Percentiles rank a stretch among this genome's conserved stretches.
Evolutionary conservation across 2,888 invertebrate genomes (phyloP).

Genomic region (Spodoptera exigua): DNA sequence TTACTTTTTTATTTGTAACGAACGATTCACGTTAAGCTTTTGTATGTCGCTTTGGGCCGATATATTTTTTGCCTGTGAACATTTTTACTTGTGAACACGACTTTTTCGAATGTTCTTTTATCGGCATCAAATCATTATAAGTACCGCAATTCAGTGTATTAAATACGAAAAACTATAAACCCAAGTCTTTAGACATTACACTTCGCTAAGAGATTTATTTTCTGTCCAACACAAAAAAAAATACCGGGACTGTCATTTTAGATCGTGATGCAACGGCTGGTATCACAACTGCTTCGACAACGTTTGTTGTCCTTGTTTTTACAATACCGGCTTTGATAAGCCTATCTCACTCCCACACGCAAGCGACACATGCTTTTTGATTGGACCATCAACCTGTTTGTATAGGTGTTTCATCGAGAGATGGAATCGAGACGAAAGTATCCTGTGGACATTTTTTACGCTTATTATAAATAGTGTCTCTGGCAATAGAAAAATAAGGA

Average conservation of each 20-base stretch:
- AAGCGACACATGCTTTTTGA: slow-evolving; percentile 68
- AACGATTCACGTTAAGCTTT: slow-evolving; percentile 5
- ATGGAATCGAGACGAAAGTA: slow-evolving; percentile 35
- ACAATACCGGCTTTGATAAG: slow-evolving; percentile 48
- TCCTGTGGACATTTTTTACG: slow-evolving; percentile 45
- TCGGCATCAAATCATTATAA: slow-evolving; percentile 24
- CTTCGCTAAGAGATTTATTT: slow-evolving; percentile 33
- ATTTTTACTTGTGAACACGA: slow-evolving; percentile 3
- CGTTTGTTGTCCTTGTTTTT: slow-evolving; percentile 60
- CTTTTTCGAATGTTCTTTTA: slow-evolving; percentile 11
- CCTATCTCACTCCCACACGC: slow-evolving; percentile 62
- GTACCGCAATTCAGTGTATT: neutral
- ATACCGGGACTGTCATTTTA: slow-evolving; percentile 51
- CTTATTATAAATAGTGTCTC: slow-evolving; percentile 32
- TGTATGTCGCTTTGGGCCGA: slow-evolving; percentile 11
- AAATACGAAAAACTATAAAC: slow-evolving; percentile 27
- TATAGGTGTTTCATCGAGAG: slow-evolving; percentile 59
- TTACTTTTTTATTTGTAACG: slow-evolving; percentile 8
- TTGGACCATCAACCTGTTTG: slow-evolving; percentile 77
- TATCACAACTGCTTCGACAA: slow-evolving; percentile 44
- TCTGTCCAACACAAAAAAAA: slow-evolving; percentile 34
- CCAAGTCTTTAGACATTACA: slow-evolving; percentile 21
- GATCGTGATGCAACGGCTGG: slow-evolving; percentile 46
- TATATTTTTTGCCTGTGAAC: slow-evolving; percentile 20
- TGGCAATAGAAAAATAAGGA: slow-evolving; percentile 41